Evolutionary conservation across 1,140 invertebrate genomes (phyloP), one percentile per base, ranked within the genome.

Genomic region (Babylonia areolata): DNA sequence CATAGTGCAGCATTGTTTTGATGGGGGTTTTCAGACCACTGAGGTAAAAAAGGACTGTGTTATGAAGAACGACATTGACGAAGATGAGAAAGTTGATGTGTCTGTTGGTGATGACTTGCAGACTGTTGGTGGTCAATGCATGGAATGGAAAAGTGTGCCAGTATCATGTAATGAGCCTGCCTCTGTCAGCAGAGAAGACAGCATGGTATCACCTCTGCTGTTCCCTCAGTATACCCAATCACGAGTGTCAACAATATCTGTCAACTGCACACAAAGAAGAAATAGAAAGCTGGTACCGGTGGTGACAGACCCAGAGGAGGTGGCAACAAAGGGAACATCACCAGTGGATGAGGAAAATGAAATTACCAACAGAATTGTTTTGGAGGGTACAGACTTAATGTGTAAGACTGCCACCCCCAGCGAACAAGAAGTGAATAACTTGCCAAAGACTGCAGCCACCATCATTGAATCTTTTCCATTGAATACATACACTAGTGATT

Each of bases 291-390:
- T 80, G 28, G 1, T 28, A 20, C 78, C 78, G 5, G 46, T 80
- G 40, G 28, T 80, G 78, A 80, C 78, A 33, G 78, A 42, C 17
- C 78, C 78, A 54, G 78, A 51, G 3, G 78, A 80, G 2, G 28
- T 33, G 23, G 35, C 75, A 37, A 31, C 71, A 35, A 20, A 15
- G 23, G 37, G 5, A 39, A 3, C 15, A 40, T 35, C 20, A 42
- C 75, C 12, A 28, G 2, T 9, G 40, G 75, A 2, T 42, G 6
- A 40, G 75, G 75, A 28, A 40, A 77, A 28, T 37, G 35, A 33
- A 37, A 11, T 35, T 35, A 37, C 9, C 6, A 31, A 33, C 9
- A 37, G 71, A 73, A 37, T 12, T 35, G 31, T 31, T 73, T 15
- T 31, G 9, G 5, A 35, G 12, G 31, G 11, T 33, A 73, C 71